These are phyloP conservation scores for Andinoacara biseriatus DNA, from an alignment of 2,113 vertebrate genomes.

Conservation along the genomic window DNA sequence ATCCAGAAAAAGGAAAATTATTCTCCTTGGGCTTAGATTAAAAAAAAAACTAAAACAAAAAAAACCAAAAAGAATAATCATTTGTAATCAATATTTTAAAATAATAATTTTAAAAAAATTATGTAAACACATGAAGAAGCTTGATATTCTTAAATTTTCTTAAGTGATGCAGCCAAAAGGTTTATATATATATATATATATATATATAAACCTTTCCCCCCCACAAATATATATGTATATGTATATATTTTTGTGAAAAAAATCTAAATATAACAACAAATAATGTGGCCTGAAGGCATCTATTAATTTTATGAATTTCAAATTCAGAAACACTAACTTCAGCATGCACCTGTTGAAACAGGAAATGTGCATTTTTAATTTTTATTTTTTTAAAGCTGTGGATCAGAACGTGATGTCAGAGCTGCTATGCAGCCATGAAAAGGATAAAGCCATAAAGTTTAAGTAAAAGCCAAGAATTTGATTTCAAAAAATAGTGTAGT, in stretches of 20 bases:
- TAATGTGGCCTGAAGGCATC: background rate
- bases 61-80: background rate
- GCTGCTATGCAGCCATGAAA: background rate
- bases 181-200: background rate
- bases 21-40: background rate
- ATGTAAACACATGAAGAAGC: background rate
- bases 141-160: background rate
- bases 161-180: background rate
- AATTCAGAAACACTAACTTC: background rate
- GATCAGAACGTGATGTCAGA: background rate
- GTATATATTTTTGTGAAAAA: too few relatives aligned
- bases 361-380: background rate
- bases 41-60: background rate
- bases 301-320: background rate
- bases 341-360: background rate
- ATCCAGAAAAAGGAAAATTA: conserved; percentile 4
- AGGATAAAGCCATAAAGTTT: background rate
- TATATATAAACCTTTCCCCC: too few relatives aligned
- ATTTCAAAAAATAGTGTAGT: too few relatives aligned
- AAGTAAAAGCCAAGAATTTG: background rate
- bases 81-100: background rate
- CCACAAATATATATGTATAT: too few relatives aligned
- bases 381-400: background rate
- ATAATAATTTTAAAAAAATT: background rate
- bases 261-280: background rate